These are phyloP conservation scores for Spilarctia lutea DNA, from an alignment of 2,888 invertebrate genomes.

Conservation along the genomic window DNA sequence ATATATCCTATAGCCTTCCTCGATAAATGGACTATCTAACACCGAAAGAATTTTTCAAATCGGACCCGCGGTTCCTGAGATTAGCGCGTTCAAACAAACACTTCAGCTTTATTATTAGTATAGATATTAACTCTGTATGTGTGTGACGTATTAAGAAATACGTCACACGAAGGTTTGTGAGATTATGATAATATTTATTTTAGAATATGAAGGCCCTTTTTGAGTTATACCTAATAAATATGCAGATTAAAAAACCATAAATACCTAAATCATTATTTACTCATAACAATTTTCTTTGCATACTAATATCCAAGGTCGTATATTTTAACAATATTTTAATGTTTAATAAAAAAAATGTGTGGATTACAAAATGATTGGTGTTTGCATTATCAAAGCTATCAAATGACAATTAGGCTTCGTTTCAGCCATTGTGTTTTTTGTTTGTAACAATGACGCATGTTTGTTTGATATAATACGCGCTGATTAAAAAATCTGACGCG, in stretches of 20 bases:
- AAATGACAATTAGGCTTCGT: conserved; percentile 43
- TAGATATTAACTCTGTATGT: too few relatives aligned
- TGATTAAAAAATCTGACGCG: not conserved
- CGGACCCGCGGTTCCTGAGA: too few relatives aligned
- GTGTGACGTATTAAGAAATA: too few relatives aligned
- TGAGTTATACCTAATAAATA: not conserved
- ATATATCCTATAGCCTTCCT: too few relatives aligned
- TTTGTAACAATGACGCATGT: not conserved
- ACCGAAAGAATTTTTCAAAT: too few relatives aligned
- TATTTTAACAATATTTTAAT: conserved; percentile 39
- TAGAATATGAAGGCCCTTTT: not conserved
- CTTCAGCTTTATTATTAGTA: too few relatives aligned
- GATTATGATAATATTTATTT: not conserved
- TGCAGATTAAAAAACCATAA: conserved; percentile 1
- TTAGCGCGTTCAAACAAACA: too few relatives aligned
- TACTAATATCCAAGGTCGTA: conserved; percentile 22
- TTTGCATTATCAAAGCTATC: conserved; percentile 42
- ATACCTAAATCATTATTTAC: conserved; percentile 14
- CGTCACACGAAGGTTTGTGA: too few relatives aligned
- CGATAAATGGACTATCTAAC: too few relatives aligned
- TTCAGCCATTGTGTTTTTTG: conserved; percentile 1
- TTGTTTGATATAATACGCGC: conserved; percentile 10
- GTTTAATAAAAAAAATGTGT: conserved; percentile 38
- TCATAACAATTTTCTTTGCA: conserved; percentile 23
- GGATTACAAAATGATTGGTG: conserved; percentile 50